A percentile compares a stretch with the other conserved stretches of the same genome.
Evolutionary conservation across 2,797 vertebrate genomes (phyloP).

Genomic region (Synanceia verrucosa): DNA sequence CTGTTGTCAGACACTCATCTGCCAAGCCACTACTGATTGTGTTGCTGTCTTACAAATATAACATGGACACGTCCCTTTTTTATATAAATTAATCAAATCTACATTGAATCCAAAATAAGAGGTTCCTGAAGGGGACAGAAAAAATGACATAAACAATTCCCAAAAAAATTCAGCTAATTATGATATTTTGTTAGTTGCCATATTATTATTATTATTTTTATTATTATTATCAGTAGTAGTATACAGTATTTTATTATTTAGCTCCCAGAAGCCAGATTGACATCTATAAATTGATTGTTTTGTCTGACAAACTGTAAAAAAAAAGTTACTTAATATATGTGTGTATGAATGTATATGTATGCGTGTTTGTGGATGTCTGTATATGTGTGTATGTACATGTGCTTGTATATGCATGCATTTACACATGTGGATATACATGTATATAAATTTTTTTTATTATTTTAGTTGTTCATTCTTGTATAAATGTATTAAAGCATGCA

Average conservation of each 20-base stretch:
- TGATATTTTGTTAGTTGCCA: neutral
- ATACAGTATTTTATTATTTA: neutral
- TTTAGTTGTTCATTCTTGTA: no score
- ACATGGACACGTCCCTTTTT: neutral
- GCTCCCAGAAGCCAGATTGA: neutral
- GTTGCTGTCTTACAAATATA: neutral
- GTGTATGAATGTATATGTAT: no score
- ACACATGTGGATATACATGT: no score
- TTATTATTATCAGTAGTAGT: no score
- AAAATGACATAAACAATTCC: neutral
- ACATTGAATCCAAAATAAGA: neutral
- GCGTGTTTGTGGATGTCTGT: no score
- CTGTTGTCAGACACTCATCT: neutral
- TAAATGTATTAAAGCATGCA: no score
- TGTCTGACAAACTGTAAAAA: neutral
- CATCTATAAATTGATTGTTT: neutral
- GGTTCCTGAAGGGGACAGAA: neutral
- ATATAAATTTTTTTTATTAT: no score
- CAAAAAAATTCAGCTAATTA: neutral
- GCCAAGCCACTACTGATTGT: neutral
- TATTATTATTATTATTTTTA: neutral
- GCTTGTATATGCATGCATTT: no score
- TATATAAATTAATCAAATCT: slow-evolving; percentile 9
- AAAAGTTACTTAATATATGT: no score
- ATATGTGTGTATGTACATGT: no score